These are phyloP conservation scores for Drosophila emarginata DNA, from an alignment of 2,888 invertebrate species.

Conservation along the genomic window DNA sequence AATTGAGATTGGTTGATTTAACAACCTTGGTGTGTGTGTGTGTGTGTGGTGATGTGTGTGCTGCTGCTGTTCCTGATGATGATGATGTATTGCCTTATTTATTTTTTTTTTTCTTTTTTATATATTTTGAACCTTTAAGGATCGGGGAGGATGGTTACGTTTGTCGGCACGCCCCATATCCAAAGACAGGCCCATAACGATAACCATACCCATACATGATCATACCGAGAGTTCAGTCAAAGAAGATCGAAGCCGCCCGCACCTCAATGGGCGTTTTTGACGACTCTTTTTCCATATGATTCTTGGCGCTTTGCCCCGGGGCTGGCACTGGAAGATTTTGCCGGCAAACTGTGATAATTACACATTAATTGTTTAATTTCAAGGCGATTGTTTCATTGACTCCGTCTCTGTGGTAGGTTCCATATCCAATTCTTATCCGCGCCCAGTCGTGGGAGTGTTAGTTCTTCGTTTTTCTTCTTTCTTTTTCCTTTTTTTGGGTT, in stretches of 20 bases:
- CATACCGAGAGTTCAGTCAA: background rate
- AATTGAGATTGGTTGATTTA: conserved; percentile 3
- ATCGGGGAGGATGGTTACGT: conserved; percentile 29
- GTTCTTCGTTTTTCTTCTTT: conserved; percentile 5
- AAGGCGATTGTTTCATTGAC: conserved; percentile 49
- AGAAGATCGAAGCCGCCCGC: conserved; percentile 45
- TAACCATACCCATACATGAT: too few species aligned
- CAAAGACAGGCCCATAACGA: background rate
- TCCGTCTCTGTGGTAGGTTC: conserved; percentile 53
- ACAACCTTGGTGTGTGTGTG: background rate
- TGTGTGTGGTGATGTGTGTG: conserved; percentile 11
- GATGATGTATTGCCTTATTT: conserved; percentile 41
- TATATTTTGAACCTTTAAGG: conserved; percentile 8
- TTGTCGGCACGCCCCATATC: conserved; percentile 43
- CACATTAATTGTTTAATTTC: conserved; percentile 79
- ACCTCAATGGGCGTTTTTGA: conserved; percentile 66
- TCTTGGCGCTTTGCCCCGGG: conserved; percentile 40
- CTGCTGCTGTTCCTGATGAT: conserved; percentile 26
- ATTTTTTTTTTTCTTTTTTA: too few species aligned
- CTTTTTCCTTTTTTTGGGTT: conserved; percentile 40
- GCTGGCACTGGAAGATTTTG: conserved; percentile 25
- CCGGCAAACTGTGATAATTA: conserved; percentile 79
- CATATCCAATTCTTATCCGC: background rate
- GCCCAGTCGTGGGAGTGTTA: conserved; percentile 20
- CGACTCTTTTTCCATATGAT: conserved; percentile 47